Evolutionary conservation across 2,888 invertebrate genomes (phyloP).

Genomic region (Ichneumoninae sp.): DNA sequence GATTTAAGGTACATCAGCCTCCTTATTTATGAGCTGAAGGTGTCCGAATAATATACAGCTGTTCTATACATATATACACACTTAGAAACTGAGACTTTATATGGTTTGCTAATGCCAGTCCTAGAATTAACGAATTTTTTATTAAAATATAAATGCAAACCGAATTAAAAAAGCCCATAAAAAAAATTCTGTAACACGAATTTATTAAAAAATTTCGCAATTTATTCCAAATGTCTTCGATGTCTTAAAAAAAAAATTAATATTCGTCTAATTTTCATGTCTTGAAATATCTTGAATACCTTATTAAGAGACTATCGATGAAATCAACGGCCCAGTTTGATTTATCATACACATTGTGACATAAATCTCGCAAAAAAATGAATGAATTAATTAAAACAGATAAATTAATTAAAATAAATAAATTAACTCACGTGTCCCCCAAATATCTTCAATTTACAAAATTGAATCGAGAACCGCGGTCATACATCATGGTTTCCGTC

Average conservation of each 20-base stretch:
- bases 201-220: too few species aligned
- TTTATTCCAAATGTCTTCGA: too few species aligned
- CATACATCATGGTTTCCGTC: too few species aligned
- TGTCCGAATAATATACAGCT: conserved; percentile 55
- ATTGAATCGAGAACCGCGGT: too few species aligned
- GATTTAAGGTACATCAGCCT: conserved; percentile 57
- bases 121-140: neutral
- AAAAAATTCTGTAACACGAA: neutral
- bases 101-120: neutral
- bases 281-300: neutral
- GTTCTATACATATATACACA: conserved; percentile 2
- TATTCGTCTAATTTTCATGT: neutral
- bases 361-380: too few species aligned
- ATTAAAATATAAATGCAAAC: neutral
- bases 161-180: neutral
- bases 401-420: too few species aligned
- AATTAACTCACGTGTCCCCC: too few species aligned
- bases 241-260: neutral
- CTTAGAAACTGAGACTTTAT: conserved; percentile 22
- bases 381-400: too few species aligned
- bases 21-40: conserved; percentile 59
- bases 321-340: neutral
- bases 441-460: too few species aligned
- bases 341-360: too few species aligned
- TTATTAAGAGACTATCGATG: neutral